phyloP scores from a whole-genome alignment of 2,888 invertebrate genomes.

The Xanthorhoe designata region DNA sequence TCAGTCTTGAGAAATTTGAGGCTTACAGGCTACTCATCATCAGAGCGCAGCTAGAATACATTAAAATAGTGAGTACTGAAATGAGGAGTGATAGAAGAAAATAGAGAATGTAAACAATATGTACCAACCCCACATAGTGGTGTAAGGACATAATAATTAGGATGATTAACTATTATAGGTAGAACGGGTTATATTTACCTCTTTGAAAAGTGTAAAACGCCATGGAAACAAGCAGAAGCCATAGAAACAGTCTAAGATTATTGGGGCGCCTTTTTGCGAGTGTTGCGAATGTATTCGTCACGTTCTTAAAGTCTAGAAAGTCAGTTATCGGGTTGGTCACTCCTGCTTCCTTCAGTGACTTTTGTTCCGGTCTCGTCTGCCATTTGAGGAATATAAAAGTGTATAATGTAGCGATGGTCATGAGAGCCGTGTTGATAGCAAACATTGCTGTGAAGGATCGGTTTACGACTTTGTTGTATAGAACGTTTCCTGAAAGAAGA shows the following conservation, averaged over 20 bases:
- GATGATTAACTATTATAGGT: not conserved
- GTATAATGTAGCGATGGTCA: constrained; percentile 88
- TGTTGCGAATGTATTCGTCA: constrained; percentile 86
- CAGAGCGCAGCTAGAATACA: too few species aligned
- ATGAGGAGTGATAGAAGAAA: too few species aligned
- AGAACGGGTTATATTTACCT: constrained; percentile 60
- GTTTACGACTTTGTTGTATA: constrained; percentile 87
- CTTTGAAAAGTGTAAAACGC: constrained; percentile 93
- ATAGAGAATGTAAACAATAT: too few species aligned
- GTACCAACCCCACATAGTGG: not conserved
- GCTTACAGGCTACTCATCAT: too few species aligned
- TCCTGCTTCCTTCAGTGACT: constrained; percentile 84
- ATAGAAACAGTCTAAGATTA: constrained; percentile 86
- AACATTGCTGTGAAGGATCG: constrained; percentile 91
- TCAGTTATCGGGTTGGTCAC: constrained; percentile 87
- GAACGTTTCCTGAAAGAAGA: constrained; percentile 85
- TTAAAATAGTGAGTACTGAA: too few species aligned
- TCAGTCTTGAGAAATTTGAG: too few species aligned
- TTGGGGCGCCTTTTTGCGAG: constrained; percentile 85
- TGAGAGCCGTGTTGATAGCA: constrained; percentile 87
- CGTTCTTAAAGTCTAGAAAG: constrained; percentile 90
- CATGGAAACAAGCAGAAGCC: constrained; percentile 90
- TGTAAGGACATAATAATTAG: not conserved
- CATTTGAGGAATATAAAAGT: constrained; percentile 87
- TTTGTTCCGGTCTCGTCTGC: constrained; percentile 88